These are phyloP conservation scores for Eretmochelys imbricata DNA, from an alignment of 2,113 vertebrate species.

Conservation along the genomic window DNA sequence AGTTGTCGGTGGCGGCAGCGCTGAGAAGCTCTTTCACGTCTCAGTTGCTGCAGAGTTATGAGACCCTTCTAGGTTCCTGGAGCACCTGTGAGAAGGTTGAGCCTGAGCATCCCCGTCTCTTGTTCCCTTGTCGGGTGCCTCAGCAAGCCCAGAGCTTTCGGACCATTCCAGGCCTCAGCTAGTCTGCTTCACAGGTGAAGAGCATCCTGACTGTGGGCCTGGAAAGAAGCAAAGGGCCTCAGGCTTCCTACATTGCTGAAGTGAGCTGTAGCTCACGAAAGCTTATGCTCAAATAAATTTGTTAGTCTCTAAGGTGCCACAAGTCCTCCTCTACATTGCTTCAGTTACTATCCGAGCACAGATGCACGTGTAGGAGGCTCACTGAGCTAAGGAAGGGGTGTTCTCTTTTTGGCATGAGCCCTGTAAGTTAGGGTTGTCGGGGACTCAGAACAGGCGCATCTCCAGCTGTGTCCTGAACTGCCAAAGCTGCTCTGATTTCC, in stretches of 20 bases:
- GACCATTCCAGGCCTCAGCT: background rate
- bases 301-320: too few species aligned
- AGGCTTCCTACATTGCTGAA: background rate
- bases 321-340: background rate
- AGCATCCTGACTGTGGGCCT: background rate
- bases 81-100: background rate
- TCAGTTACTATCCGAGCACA: background rate
- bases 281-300: too few species aligned
- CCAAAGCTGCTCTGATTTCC: too few species aligned
- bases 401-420: background rate
- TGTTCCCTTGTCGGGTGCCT: background rate
- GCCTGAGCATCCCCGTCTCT: background rate
- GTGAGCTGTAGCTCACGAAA: too few species aligned
- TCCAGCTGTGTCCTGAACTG: background rate
- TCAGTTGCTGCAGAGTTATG: background rate
- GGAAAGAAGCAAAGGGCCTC: background rate
- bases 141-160: background rate
- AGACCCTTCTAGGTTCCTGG: background rate
- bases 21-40: background rate
- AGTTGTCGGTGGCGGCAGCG: background rate
- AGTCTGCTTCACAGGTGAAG: background rate
- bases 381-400: background rate
- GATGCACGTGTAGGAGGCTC: background rate
- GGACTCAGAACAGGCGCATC: rapidly evolving
- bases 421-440: background rate